Evolutionary conservation across 23 tunicate species (phyloP).

Genomic region (Phallusia fumigata): DNA sequence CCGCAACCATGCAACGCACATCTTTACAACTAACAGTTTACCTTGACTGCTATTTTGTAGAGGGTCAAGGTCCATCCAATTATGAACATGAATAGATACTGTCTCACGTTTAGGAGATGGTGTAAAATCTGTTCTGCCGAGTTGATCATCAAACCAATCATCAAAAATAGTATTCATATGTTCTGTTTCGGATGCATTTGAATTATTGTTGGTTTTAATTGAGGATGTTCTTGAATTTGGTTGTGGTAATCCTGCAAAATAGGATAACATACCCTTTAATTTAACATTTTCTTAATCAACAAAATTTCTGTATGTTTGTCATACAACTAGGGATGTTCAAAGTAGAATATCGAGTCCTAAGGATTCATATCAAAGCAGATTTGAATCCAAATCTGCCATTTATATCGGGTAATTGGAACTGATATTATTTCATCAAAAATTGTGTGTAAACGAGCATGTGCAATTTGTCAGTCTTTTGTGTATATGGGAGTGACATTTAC

Average conservation of each 20-base stretch:
- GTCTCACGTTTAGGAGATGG: conserved; percentile 25
- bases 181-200: conserved; percentile 32
- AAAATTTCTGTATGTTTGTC: no score
- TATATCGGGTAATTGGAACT: no score
- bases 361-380: no score
- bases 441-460: no score
- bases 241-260: background rate
- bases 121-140: conserved; percentile 8
- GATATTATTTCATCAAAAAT: no score
- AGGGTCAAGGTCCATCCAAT: conserved; percentile 72
- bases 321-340: no score
- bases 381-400: no score
- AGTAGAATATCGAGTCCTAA: no score
- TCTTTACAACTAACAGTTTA: background rate
- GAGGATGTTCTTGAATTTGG: background rate
- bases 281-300: no score
- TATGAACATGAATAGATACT: background rate
- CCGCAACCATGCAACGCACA: background rate
- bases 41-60: conserved; percentile 13
- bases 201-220: background rate
- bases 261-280: background rate
- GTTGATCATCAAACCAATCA: conserved; percentile 51
- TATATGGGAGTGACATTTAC: no score
- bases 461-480: no score
- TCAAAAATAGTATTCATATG: conserved; percentile 51